Conservation (phyloP, 2,888 invertebrate genomes). For the Macaria liturata region DNA sequence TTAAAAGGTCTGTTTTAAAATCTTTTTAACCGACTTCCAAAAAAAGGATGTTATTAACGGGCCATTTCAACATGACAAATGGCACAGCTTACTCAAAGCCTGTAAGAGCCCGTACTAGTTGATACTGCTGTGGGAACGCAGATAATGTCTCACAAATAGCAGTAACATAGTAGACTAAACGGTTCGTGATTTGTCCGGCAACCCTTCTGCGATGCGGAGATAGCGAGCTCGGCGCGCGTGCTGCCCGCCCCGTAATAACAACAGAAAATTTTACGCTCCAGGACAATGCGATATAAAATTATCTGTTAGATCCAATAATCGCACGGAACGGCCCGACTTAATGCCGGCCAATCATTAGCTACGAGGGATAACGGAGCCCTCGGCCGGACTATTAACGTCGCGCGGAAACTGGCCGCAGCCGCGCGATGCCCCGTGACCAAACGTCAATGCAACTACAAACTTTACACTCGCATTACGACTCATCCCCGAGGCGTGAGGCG, state of each 20-base stretch:
- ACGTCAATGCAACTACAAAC: constrained; percentile 75
- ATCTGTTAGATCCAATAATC: constrained; percentile 84
- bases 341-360: constrained; percentile 83
- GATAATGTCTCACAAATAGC: constrained; percentile 24
- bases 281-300: constrained; percentile 83
- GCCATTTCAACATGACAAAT: no score
- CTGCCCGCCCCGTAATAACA: constrained; percentile 71
- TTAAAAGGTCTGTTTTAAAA: no score
- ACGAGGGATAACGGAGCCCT: constrained; percentile 81
- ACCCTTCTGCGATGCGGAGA: constrained; percentile 57
- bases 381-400: constrained; percentile 69
- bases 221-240: constrained; percentile 54
- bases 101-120: not conserved
- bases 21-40: no score
- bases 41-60: no score
- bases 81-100: no score
- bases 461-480: constrained; percentile 51
- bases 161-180: constrained; percentile 46
- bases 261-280: constrained; percentile 82
- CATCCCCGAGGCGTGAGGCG: constrained; percentile 62
- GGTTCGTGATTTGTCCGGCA: constrained; percentile 58
- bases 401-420: constrained; percentile 52
- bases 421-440: constrained; percentile 79
- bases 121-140: constrained; percentile 1
- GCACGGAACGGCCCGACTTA: constrained; percentile 80